phyloP scores from a whole-genome alignment of 2,113 vertebrate species.

The Egretta garzetta region DNA sequence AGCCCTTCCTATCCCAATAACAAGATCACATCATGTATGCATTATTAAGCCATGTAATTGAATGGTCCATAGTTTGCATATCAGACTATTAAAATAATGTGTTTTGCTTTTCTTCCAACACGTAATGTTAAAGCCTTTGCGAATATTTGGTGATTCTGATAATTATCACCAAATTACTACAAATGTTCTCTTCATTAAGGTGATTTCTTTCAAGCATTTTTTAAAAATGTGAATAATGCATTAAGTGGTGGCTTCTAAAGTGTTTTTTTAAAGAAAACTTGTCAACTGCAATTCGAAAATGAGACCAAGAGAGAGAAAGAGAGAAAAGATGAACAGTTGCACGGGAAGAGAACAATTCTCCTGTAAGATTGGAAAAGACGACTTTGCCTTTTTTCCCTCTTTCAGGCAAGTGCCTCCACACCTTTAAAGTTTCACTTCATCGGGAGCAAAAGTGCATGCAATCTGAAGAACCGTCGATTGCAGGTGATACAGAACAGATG shows the following conservation, averaged over 20 bases:
- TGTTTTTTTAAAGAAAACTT: constrained; percentile 58
- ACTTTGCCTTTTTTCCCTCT: background rate
- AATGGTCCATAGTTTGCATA: constrained; percentile 99
- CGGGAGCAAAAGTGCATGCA: constrained; percentile 35
- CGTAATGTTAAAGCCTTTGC: constrained; percentile 96
- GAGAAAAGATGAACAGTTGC: background rate
- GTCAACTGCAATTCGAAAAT: constrained; percentile 20
- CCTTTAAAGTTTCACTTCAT: constrained; percentile 33
- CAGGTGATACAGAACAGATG: constrained; percentile 48
- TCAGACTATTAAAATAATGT: constrained; percentile 99
- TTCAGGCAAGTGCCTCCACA: constrained; percentile 20
- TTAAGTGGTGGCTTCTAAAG: constrained; percentile 76
- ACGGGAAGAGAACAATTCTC: background rate
- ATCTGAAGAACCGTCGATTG: constrained; percentile 39
- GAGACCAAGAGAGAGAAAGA: background rate
- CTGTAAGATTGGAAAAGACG: background rate
- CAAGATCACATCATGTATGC: constrained; percentile 98
- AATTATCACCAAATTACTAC: constrained; percentile 99
- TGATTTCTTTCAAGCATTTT: constrained; percentile 91
- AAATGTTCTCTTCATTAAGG: constrained; percentile 99
- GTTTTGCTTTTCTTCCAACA: constrained; percentile 97
- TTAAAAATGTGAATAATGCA: constrained; percentile 77
- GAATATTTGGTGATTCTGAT: constrained; percentile 94
- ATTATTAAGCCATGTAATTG: constrained; percentile 99
- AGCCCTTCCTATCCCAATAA: constrained; percentile 91